Conservation (phyloP, 2,113 vertebrate genomes). For the Cinclus cinclus region DNA sequence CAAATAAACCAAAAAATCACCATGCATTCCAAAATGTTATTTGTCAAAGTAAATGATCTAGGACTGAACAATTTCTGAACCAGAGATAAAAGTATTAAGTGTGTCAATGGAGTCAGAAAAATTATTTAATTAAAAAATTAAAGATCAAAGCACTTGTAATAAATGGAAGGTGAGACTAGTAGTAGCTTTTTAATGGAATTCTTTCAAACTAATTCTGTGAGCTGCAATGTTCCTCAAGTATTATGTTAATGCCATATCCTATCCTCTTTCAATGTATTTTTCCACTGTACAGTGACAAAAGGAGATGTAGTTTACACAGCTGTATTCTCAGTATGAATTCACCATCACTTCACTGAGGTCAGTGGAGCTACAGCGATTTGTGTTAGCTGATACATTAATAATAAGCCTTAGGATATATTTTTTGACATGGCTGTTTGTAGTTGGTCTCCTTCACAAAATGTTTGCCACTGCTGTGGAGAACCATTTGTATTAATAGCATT, state of each 20-base stretch:
- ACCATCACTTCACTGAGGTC: constrained; percentile 11
- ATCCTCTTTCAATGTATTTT: not conserved
- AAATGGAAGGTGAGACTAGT: not conserved
- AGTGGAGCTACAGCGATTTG: constrained; percentile 42
- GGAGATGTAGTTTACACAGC: not conserved
- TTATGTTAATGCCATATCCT: not conserved
- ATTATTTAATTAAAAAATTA: not conserved
- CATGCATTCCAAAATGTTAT: not conserved
- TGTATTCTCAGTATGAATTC: not conserved
- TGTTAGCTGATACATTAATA: constrained; percentile 44
- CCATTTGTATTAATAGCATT: not conserved
- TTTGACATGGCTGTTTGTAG: constrained; percentile 34
- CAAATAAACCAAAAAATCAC: not conserved
- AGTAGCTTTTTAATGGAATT: not conserved
- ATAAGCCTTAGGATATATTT: constrained; percentile 46
- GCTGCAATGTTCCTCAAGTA: not conserved
- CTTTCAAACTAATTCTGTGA: not conserved
- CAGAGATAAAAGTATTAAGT: not conserved
- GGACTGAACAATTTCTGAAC: not conserved
- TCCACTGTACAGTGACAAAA: not conserved
- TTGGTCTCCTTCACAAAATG: constrained; percentile 21
- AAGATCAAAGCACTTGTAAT: not conserved
- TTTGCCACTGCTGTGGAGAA: not conserved
- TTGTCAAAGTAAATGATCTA: not conserved
- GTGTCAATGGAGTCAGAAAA: not conserved